Conservation (phyloP, 2,888 invertebrate species). For the Idaea biselata region DNA sequence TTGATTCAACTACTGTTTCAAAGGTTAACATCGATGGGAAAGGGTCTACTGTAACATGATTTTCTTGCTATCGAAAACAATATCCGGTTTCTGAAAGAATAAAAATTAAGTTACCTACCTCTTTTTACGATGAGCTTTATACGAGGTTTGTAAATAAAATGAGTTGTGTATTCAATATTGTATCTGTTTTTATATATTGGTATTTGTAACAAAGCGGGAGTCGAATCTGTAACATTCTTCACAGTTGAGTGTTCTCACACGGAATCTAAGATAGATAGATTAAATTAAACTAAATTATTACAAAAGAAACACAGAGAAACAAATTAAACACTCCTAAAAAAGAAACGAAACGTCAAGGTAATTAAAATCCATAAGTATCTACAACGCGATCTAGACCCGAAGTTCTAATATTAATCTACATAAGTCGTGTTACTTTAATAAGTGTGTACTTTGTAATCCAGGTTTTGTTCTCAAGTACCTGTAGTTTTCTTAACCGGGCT, state of each 20-base stretch:
- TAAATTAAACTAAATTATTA: too few species aligned
- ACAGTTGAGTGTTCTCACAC: too few species aligned
- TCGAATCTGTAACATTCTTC: too few species aligned
- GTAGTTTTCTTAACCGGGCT: neutral
- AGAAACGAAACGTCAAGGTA: too few species aligned
- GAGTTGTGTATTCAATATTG: neutral
- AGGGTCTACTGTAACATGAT: neutral
- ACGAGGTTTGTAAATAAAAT: neutral
- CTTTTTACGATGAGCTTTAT: neutral
- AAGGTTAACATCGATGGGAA: neutral
- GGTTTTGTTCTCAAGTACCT: neutral
- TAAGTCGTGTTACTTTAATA: too few species aligned
- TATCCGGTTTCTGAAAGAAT: neutral
- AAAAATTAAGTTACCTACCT: neutral
- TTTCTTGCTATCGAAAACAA: neutral
- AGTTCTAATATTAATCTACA: too few species aligned
- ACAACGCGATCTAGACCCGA: too few species aligned
- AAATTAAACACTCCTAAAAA: too few species aligned
- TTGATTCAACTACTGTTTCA: neutral
- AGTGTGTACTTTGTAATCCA: neutral
- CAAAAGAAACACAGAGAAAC: too few species aligned
- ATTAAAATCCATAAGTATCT: too few species aligned
- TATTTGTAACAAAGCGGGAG: neutral
- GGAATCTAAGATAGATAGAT: too few species aligned
- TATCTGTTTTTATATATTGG: neutral